Evolutionary conservation across 2,888 invertebrate species (phyloP).

Genomic region (Baronia brevicornis): DNA sequence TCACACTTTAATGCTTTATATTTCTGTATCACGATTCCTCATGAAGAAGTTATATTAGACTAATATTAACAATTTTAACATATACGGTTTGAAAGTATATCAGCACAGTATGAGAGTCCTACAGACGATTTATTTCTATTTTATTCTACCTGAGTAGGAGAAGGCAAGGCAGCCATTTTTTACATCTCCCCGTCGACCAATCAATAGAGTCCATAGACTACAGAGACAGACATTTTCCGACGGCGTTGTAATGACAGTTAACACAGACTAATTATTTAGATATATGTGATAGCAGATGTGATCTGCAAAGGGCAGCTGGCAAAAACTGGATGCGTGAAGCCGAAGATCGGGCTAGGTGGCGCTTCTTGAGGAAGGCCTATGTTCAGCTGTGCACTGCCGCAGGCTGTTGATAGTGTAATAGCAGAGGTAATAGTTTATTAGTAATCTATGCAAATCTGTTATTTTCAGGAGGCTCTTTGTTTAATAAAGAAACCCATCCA

Average conservation of each 20-base stretch:
- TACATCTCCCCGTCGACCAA: constrained; percentile 75
- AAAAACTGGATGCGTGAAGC: too few relatives aligned
- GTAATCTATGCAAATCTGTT: too few relatives aligned
- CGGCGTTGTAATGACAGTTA: constrained; percentile 1
- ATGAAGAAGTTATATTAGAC: constrained; percentile 30
- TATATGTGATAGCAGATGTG: too few relatives aligned
- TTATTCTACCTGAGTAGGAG: constrained; percentile 86
- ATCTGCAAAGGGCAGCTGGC: too few relatives aligned
- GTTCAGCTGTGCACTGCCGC: too few relatives aligned
- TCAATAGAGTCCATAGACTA: constrained; percentile 70
- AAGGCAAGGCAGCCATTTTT: constrained; percentile 91
- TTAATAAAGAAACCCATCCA: too few relatives aligned
- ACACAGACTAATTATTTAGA: background rate
- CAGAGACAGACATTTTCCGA: constrained; percentile 42
- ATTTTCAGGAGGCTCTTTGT: too few relatives aligned
- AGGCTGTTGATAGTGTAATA: too few relatives aligned
- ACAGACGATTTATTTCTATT: constrained; percentile 43
- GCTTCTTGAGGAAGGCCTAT: too few relatives aligned
- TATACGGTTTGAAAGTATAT: constrained; percentile 24
- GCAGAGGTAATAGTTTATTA: too few relatives aligned
- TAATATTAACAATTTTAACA: constrained; percentile 27
- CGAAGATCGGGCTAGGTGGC: too few relatives aligned
- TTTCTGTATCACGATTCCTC: constrained; percentile 26
- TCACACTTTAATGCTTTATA: constrained; percentile 45
- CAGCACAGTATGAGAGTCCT: constrained; percentile 25